Evolutionary conservation across 2,113 vertebrate genomes (phyloP).

Genomic region (Protobothrops mucrosquamatus): DNA sequence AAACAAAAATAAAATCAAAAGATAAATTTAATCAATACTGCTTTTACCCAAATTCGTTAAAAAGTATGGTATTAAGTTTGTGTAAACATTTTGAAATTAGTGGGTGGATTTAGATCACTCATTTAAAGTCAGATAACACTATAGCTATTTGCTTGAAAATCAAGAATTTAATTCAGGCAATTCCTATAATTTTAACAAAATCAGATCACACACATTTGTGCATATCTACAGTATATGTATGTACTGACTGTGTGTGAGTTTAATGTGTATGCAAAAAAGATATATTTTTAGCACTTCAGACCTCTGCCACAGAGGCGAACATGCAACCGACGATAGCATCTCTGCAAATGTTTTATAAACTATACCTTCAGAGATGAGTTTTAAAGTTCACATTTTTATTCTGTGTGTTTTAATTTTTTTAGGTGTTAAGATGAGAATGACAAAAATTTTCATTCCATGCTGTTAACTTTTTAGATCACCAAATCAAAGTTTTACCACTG

Average conservation of each 20-base stretch:
- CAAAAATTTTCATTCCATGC: neutral
- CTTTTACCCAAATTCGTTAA: neutral
- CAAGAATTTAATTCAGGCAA: neutral
- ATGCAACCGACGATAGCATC: neutral
- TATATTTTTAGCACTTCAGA: neutral
- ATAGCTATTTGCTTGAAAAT: neutral
- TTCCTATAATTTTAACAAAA: neutral
- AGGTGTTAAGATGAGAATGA: neutral
- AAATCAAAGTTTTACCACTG: constrained; percentile 38
- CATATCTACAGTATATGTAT: neutral
- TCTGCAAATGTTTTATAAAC: neutral
- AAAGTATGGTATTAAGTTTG: neutral
- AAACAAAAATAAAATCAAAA: neutral
- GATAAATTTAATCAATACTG: neutral
- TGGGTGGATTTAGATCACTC: neutral
- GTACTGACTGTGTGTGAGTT: neutral
- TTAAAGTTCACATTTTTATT: neutral
- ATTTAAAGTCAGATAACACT: neutral
- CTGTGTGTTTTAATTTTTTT: neutral
- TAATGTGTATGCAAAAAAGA: neutral
- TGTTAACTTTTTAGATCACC: constrained; percentile 2
- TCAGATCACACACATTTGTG: neutral
- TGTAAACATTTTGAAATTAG: neutral
- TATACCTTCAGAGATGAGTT: neutral
- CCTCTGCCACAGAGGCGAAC: neutral